Percentiles rank a stretch among this genome's conserved stretches.
These are phyloP conservation scores for Actias luna DNA, from an alignment of 2,888 invertebrate species.

Conservation along the genomic window DNA sequence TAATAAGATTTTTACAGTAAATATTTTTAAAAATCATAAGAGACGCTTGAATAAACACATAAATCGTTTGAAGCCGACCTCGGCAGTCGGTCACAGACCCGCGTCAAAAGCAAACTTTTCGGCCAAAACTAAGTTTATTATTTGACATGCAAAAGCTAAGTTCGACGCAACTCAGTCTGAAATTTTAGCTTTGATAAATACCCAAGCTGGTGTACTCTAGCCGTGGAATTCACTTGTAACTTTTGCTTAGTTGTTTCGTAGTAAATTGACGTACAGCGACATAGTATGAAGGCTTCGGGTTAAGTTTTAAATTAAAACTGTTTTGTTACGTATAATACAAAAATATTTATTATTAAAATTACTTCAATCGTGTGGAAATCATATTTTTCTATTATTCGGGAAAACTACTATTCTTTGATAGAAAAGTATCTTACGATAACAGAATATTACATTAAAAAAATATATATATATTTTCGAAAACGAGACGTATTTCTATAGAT, in stretches of 20 bases:
- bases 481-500: too few species aligned
- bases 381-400: neutral
- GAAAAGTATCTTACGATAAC: too few species aligned
- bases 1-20: neutral
- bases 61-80: neutral
- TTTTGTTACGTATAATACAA: neutral
- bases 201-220: slow-evolving; percentile 30
- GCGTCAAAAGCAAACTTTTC: slow-evolving; percentile 18
- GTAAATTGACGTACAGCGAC: slow-evolving; percentile 13
- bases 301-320: slow-evolving; percentile 8
- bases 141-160: slow-evolving; percentile 29
- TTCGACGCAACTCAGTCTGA: slow-evolving; percentile 31
- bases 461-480: too few species aligned
- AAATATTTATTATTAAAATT: too few species aligned
- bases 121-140: slow-evolving; percentile 26
- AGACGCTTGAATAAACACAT: neutral
- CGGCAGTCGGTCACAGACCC: slow-evolving; percentile 5
- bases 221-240: slow-evolving; percentile 8
- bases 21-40: neutral
- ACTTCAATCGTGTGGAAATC: too few species aligned
- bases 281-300: slow-evolving; percentile 3
- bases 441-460: too few species aligned
- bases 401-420: too few species aligned
- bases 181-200: slow-evolving; percentile 44
- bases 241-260: slow-evolving; percentile 1